Evolutionary conservation across 2,113 vertebrate species (phyloP).

Genomic region (Mesoclemmys tuberculata): DNA sequence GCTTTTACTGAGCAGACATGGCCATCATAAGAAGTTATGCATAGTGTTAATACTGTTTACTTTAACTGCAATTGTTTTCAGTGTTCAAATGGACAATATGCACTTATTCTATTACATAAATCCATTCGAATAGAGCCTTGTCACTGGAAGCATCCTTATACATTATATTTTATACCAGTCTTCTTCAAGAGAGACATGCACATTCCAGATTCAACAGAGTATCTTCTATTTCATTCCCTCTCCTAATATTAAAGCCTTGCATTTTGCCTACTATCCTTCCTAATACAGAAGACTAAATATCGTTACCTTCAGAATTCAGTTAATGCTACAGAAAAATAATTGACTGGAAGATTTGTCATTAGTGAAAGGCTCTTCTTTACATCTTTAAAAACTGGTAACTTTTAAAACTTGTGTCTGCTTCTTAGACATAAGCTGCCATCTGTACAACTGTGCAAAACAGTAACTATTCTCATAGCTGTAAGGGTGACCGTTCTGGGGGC

Average conservation of each 20-base stretch:
- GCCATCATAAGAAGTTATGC: not conserved
- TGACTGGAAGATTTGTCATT: not conserved
- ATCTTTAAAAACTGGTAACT: not conserved
- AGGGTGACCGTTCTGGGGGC: not conserved
- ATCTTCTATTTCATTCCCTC: not conserved
- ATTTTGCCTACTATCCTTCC: not conserved
- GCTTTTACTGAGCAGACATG: not conserved
- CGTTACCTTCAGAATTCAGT: not conserved
- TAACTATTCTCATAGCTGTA: not conserved
- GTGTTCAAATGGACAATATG: not conserved
- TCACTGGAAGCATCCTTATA: not conserved
- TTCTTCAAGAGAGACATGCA: not conserved
- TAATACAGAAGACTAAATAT: not conserved
- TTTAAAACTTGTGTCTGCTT: not conserved
- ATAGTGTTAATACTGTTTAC: not conserved
- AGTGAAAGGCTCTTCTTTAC: not conserved
- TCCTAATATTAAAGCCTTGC: not conserved
- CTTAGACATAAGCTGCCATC: not conserved
- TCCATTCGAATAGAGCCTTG: not conserved
- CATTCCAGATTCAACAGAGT: not conserved
- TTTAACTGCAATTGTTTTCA: not conserved
- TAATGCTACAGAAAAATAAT: not conserved
- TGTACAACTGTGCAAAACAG: not conserved
- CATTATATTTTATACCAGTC: not conserved
- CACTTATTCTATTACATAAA: not conserved